These are phyloP conservation scores for Mus minutoides DNA, from an alignment of 2,797 vertebrate species.

Conservation along the genomic window DNA sequence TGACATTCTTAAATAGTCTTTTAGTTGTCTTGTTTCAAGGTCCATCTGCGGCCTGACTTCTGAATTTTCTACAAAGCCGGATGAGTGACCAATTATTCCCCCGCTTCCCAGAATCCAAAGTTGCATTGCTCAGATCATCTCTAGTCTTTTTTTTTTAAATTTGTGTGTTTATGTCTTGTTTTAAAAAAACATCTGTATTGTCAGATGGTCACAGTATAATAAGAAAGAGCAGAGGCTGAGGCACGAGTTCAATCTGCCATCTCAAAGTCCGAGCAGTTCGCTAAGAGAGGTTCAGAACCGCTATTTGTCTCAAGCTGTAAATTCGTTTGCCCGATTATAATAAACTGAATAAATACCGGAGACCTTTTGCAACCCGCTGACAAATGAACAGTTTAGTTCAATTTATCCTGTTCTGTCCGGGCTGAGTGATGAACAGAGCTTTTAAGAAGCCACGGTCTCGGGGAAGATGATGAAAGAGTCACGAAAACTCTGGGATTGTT, in stretches of 20 bases:
- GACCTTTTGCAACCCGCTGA: constrained; percentile 42
- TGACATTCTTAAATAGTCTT: constrained; percentile 4
- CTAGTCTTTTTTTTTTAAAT: not conserved
- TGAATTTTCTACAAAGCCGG: not conserved
- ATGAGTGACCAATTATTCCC: not conserved
- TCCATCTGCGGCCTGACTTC: not conserved
- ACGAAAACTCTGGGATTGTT: not conserved
- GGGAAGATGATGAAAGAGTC: not conserved
- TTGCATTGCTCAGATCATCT: not conserved
- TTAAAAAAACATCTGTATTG: not conserved
- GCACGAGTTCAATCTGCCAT: not conserved
- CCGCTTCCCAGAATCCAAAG: constrained; percentile 29
- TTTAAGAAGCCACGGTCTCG: not conserved
- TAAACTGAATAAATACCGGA: constrained; percentile 39
- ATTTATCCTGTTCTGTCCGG: not conserved
- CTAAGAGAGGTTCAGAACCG: constrained; percentile 13
- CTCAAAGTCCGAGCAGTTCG: constrained; percentile 29
- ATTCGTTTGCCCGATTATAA: constrained; percentile 30
- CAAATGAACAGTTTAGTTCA: not conserved
- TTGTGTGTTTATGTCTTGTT: not conserved
- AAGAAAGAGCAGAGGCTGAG: not conserved
- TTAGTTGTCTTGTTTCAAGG: not conserved
- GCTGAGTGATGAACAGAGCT: not conserved
- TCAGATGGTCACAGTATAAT: not conserved
- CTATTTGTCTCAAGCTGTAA: constrained; percentile 33